Base-by-base conservation (phyloP, 2,113 vertebrate species). In the Clinocottus analis region DNA sequence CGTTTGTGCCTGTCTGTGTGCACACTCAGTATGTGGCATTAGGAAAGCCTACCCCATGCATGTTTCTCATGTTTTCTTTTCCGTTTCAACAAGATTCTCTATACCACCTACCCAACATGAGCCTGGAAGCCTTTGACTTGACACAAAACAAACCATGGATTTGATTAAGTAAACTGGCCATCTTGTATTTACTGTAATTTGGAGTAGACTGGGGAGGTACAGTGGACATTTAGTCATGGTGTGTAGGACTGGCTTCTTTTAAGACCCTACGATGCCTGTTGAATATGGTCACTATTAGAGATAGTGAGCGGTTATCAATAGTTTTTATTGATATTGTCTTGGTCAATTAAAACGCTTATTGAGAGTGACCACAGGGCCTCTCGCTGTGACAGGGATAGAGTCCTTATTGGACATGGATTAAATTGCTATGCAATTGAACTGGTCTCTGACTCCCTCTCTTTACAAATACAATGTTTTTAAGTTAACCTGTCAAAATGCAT, bases 361-460 rank as follows among this genome's bases (percentile, higher is more conserved):
- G 90, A 94, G 92, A 92, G 91, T 92, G 91, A 92, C 90, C 91
- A 90, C 92, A 90, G 91, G 93, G 91, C 91, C 92, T 92, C 92
- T 93, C 91, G 91, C 91, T 94, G 93, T 91, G 93, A 90, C 87
- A 91, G 92, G 93, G 93, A 93, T 93, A 92, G 93, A 92, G 94
- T 92, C 93, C 91, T 92, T 92, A 93, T 91, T 90, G 91, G 92
- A 94, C 92, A 90, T 90, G 91, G 91, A 95, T 94, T 94, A 95
- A 95, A 95, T 94, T 95, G 95, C 94, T 95, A 94, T 95, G 94
- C 95, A 95, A 94, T 95, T 94, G 93, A 94, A 93, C 91, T 94
- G 89, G 91, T 94, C 94, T 94, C 93, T 91, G 93, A 92, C 94
- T 94, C 92, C 92, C 93, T 94, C 91, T 93, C 90, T 93, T 92